phyloP scores from a whole-genome alignment of 2,113 vertebrate species.

The Etheostoma cragini region DNA sequence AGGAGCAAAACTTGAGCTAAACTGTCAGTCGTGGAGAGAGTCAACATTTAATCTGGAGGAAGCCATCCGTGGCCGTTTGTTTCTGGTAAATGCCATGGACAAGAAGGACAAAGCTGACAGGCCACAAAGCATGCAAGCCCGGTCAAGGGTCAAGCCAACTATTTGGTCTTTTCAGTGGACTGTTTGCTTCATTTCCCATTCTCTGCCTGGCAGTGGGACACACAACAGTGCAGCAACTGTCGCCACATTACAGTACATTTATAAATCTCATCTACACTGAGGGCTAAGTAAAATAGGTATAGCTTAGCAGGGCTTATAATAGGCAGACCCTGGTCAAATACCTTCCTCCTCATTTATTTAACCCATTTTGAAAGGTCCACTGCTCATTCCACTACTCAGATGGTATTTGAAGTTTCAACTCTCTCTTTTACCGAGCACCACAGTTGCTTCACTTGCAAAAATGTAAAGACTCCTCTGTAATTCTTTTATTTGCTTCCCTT shows the following conservation, averaged over 20 bases:
- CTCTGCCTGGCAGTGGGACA: neutral
- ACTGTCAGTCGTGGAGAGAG: constrained; percentile 68
- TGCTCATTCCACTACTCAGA: constrained; percentile 52
- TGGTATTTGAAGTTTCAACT: constrained; percentile 55
- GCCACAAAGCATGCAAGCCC: constrained; percentile 39
- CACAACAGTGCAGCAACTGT: neutral
- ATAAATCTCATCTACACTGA: constrained; percentile 44
- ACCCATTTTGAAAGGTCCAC: constrained; percentile 41
- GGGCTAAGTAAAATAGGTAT: constrained; percentile 45
- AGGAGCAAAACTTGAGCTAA: constrained; percentile 65
- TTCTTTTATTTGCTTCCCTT: constrained; percentile 51
- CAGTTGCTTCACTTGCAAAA: constrained; percentile 65
- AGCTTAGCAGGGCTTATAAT: constrained; percentile 50
- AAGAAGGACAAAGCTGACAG: constrained; percentile 57
- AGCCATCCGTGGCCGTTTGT: constrained; percentile 66
- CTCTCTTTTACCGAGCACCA: constrained; percentile 39
- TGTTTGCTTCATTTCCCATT: constrained; percentile 41
- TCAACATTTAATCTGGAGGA: constrained; percentile 80
- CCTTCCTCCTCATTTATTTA: constrained; percentile 51
- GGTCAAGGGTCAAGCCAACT: constrained; percentile 60
- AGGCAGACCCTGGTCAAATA: constrained; percentile 41
- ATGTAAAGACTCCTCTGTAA: constrained; percentile 51
- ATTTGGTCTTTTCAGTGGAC: constrained; percentile 43
- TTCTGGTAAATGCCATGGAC: constrained; percentile 68
- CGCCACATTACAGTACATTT: constrained; percentile 18